Conservation (phyloP, 2,797 vertebrate genomes). For the Eurystomus glaucurus region DNA sequence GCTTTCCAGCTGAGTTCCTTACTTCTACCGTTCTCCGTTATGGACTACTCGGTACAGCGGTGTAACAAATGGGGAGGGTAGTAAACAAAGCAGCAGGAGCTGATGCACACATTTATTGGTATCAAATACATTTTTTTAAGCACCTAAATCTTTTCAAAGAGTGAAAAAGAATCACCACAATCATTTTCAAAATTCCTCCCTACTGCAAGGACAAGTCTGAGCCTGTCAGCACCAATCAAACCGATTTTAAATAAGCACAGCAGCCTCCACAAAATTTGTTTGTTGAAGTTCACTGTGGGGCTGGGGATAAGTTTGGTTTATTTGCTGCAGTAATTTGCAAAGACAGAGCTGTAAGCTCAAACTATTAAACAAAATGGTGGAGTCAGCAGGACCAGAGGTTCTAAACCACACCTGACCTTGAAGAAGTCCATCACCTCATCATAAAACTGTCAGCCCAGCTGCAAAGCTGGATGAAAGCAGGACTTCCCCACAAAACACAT, state of each 20-base stretch:
- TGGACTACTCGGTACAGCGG: fast-evolving
- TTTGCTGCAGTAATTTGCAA: not conserved
- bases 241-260: not conserved
- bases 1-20: not conserved
- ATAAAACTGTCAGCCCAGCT: slow-evolving; percentile 14
- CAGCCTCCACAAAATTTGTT: not conserved
- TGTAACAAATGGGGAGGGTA: not conserved
- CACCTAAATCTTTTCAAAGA: not conserved
- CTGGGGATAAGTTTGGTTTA: not conserved
- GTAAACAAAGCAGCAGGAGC: not conserved
- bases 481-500: not conserved
- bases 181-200: not conserved
- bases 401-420: not conserved
- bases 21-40: not conserved
- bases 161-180: not conserved
- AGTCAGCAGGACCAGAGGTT: not conserved
- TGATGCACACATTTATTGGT: not conserved
- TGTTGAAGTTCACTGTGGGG: slow-evolving; percentile 4
- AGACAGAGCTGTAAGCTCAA: not conserved
- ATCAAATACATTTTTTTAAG: not conserved
- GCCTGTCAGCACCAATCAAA: not conserved
- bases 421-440: slow-evolving; percentile 14
- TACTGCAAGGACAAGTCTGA: slow-evolving; percentile 1
- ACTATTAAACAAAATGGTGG: not conserved
- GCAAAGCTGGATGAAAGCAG: not conserved